phyloP scores from a whole-genome alignment of 2,888 invertebrate genomes.

The Galerucella nymphaeae region DNA sequence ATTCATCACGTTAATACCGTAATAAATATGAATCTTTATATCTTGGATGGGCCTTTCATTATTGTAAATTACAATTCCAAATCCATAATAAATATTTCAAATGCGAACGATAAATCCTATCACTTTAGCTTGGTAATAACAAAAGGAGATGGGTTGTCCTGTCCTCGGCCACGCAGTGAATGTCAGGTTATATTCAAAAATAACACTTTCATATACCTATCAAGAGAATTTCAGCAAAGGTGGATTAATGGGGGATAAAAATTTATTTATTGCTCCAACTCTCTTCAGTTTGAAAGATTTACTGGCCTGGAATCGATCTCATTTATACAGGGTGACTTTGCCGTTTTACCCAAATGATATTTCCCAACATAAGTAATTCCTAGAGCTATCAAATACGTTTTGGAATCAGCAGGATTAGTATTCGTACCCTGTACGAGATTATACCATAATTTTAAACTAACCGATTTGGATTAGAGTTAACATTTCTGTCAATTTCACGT shows the following conservation, averaged over 20 bases:
- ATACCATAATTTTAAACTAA: too few relatives aligned
- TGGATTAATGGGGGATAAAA: conserved; percentile 28
- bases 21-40: conserved; percentile 60
- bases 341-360: too few relatives aligned
- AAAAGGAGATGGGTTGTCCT: conserved; percentile 40
- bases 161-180: not conserved
- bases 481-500: too few relatives aligned
- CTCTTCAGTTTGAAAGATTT: not conserved
- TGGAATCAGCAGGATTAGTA: too few relatives aligned
- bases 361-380: too few relatives aligned
- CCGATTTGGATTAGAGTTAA: too few relatives aligned
- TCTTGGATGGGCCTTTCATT: conserved; percentile 56
- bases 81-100: conserved; percentile 61
- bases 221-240: conserved; percentile 28
- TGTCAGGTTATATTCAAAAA: conserved; percentile 28
- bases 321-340: not conserved
- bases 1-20: conserved; percentile 58
- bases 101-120: conserved; percentile 59
- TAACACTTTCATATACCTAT: conserved; percentile 24
- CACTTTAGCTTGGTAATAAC: conserved; percentile 50
- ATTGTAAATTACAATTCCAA: conserved; percentile 59
- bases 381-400: too few relatives aligned
- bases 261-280: conserved; percentile 24
- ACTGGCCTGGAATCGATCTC: not conserved
- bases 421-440: too few relatives aligned